Base-by-base conservation (phyloP, 2,113 vertebrate species). In the Nyctibius bracteatus region DNA sequence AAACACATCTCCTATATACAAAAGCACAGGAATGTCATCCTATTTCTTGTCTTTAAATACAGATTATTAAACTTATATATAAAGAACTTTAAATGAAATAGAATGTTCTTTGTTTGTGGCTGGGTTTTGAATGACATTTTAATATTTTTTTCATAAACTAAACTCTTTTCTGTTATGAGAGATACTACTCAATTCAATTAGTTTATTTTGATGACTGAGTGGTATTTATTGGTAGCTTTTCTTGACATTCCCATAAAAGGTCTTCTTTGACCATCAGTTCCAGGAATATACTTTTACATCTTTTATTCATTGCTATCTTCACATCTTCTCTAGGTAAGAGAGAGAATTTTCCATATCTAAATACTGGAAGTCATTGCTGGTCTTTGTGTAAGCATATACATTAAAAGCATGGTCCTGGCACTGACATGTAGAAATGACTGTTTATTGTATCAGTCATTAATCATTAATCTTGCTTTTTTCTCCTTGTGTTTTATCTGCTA, bases 251-350 rank as follows among this genome's bases (percentile, higher is more conserved):
- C 78, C 1, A 31, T 94, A 95, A 95, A 62, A 94, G 67, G 25
- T 65, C 19, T 66, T 87, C 33, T 74, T 43, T 88, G 31, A 81
- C 31, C 41, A 66, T 46, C 14, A 20, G 1, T 95, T 95, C 83
- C 95, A 74, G 92, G 88, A 96, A 95, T 41, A 87, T 75, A 94
- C 37, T 81, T 97, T 51, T 91, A 28, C 51, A 90, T 97, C 33
- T 90, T 94, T 97, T 93, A 97, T 94, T 96, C 88, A 95, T 95
- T 83, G 49, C 24, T 86, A 18, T 63, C 54, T 92, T 88, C 74
- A n/a, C 30, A 81, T 78, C 52, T 81, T 39, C 61, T 81, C 31
- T 55, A 81, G 68, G 61, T 91, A 83, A 71, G 77, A 89, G 59
- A 88, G 16, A 90, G 27, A 78, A 57, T 85, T 94, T 91, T 95